phyloP scores from a whole-genome alignment of 2,797 vertebrate genomes.

The Furcifer pardalis region DNA sequence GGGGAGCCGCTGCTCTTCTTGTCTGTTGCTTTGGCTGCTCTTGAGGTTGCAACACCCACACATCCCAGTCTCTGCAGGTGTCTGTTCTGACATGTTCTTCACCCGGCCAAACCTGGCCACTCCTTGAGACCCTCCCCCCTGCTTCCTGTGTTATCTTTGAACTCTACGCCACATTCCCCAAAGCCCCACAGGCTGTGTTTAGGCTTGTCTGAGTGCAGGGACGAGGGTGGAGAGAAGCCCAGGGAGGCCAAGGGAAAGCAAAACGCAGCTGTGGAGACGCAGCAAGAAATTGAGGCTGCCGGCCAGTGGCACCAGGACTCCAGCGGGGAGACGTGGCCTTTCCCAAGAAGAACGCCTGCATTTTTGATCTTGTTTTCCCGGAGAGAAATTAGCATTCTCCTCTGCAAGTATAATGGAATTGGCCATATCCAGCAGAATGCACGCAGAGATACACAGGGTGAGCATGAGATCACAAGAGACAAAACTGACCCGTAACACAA shows the following conservation, averaged over 20 bases:
- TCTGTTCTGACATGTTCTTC: constrained; percentile 42
- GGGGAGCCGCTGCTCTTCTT: neutral
- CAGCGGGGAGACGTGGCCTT: neutral
- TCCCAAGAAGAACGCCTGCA: neutral
- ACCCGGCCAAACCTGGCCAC: neutral
- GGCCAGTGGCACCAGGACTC: neutral
- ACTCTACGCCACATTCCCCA: constrained; percentile 33
- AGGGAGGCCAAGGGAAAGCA: constrained; percentile 46
- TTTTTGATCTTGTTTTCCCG: neutral
- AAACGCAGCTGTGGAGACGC: too few relatives aligned
- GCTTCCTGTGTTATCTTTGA: constrained; percentile 38
- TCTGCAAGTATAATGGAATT: neutral
- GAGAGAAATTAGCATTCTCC: neutral
- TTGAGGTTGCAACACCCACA: constrained; percentile 12
- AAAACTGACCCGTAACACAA: too few relatives aligned
- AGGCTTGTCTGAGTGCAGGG: neutral
- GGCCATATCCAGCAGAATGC: neutral
- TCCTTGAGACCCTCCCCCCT: constrained; percentile 12
- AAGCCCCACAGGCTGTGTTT: constrained; percentile 27
- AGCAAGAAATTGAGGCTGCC: too few relatives aligned
- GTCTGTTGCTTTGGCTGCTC: too few relatives aligned
- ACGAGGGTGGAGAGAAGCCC: constrained; percentile 11
- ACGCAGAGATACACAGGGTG: neutral
- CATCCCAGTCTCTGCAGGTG: constrained; percentile 43
- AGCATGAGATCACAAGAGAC: neutral